phyloP scores from a whole-genome alignment of 2,797 vertebrate species.

The Capromys pilorides region DNA sequence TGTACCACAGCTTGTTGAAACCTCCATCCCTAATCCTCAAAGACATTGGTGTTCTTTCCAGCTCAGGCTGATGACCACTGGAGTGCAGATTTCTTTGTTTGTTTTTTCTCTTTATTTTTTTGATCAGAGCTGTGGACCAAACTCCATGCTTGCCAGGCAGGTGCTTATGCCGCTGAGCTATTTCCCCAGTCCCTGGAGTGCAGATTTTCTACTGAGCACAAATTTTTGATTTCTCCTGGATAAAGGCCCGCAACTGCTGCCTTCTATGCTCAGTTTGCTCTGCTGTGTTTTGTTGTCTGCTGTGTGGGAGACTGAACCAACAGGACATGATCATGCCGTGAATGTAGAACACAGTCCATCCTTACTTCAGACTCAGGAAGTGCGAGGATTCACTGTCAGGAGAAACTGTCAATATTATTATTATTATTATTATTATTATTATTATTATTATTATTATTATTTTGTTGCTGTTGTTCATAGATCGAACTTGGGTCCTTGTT shows the following conservation, averaged over 20 bases:
- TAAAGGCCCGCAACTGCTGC: not conserved
- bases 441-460: too few species aligned
- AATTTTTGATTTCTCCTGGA: not conserved
- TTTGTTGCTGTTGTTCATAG: too few species aligned
- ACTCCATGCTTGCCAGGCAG: too few species aligned
- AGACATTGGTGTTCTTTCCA: not conserved
- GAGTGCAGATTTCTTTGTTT: too few species aligned
- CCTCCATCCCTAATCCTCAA: not conserved
- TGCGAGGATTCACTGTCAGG: not conserved
- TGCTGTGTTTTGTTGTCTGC: not conserved
- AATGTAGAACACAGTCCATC: not conserved
- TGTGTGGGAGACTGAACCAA: not conserved
- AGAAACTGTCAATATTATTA: not conserved
- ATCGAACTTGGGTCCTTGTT: too few species aligned
- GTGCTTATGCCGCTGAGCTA: too few species aligned
- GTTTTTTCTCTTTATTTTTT: too few species aligned
- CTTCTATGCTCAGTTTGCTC: not conserved
- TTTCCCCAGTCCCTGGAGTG: not conserved
- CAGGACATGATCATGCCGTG: not conserved
- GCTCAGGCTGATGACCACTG: not conserved
- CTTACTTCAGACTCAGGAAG: not conserved
- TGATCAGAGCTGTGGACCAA: too few species aligned
- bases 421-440: too few species aligned
- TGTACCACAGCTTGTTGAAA: not conserved
- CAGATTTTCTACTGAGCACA: not conserved